Base-by-base conservation (phyloP, 1,140 invertebrate species). In the Formica exsecta region DNA sequence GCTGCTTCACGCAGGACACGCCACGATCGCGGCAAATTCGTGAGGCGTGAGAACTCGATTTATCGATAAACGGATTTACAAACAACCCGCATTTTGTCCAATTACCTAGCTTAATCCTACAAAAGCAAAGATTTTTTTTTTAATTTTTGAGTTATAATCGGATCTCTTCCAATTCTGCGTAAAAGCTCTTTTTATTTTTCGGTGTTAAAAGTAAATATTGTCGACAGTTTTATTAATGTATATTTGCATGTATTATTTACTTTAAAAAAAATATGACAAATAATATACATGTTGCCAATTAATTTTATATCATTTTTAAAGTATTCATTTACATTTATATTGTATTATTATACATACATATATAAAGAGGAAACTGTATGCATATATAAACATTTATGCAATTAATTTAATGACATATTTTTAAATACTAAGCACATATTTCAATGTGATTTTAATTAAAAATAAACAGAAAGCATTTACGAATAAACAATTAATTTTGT, bases 41-140 rank as follows among this genome's bases (percentile, higher is more conserved):
- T 64, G 68, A 85, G 54, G 71, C 71, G 64, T 68, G 13, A 66
- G 54, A 85, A 86, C 44, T 80, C 88, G 83, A 88, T 85, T 85
- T 85, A 77, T 77, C 73, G 74, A 85, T 88, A 88, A 89, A 75
- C 62, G 75, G 87, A 89, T 88, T 76, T 85, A 74, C 59, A 71
- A 89, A 79, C 66, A 73, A 38, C 51, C 44, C 73, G 68, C 22
- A 59, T 36, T 83, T 83, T 83, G 68, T 83, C 54, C 54, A 83
- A 83, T 83, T 83, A 73, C 25, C 54, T 36, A n/a, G 54, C 38
- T 74, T 44, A 70, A 83, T 83, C 54, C 25, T 32, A 25, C 41
- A 38, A 61, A 73, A 83, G 38, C 79, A 54, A 32, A 32, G 2
- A 2, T 32, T 32, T 7, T 13, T 36, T 36, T 38, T 54, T 83